Evolutionary conservation across 2,888 invertebrate species (phyloP), one percentile per base, ranked within the genome.

Genomic region (Hemicrepidius hirtus): DNA sequence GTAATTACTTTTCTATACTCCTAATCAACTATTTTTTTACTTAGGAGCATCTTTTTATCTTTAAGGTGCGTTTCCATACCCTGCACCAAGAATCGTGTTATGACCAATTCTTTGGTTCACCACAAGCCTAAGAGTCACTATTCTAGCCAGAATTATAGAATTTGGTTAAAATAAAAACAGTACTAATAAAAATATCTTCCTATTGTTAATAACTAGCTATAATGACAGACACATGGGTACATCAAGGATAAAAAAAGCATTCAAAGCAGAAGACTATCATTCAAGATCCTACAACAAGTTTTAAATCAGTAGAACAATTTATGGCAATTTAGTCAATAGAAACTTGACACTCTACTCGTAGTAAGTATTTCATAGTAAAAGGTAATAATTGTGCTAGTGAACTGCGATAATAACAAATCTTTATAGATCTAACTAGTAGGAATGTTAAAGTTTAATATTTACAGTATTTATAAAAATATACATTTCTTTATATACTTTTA

Each of bases 401-500:
- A 74, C 57, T 69, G 67, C 60, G 35, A 70, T 71, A 66, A 62
- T 65, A 74, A 74, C 62, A 68, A 64, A 65, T 63, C 60, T 67
- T 63, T 62, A 77, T 73, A 75, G 75, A 77, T 66, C 63, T 73
- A 73, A 37, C 73, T 73, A 73, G 76, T 81, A 82, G 83, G 83
- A 83, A 83, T 83, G 83, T 82, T 81, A 73, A 81, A 82, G 78
- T 78, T 78, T 74, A 77, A 73, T 82, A 83, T 83, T 80, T 82
- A 83, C 83, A 83, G 75, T 81, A 81, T 83, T 82, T 83, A 83
- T 83, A 83, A 83, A 83, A 83, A 83, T 83, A 82, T 83, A 83
- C 82, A 82, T 79, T 66, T 66, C 55, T 66, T 73, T 37, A 68
- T 62, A 50, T 68, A 68, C 59, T 60, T 46, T 57, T 18, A 21